Base-by-base conservation (phyloP, 2,113 vertebrate genomes). In the Microcebus tavaratra region DNA sequence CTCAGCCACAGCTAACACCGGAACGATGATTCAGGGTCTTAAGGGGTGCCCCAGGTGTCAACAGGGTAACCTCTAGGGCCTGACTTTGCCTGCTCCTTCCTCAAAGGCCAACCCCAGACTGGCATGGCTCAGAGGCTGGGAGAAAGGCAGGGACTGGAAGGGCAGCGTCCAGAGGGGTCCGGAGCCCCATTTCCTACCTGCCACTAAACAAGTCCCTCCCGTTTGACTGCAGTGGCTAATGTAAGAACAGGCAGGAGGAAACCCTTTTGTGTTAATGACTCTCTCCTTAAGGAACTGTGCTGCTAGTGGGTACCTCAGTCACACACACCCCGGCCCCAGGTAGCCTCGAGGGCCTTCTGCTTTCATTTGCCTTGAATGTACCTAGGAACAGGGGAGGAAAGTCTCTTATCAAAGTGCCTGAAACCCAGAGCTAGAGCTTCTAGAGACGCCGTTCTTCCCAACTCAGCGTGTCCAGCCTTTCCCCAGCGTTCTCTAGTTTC, bases 371-470 rank as follows among this genome's bases (percentile, higher is more conserved):
- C 96, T 90, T 78, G 90, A 97, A 81, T 90, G 91, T 21, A 6
- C 27, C 70, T 67, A 63, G 91, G 92, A 90, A 86, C 91, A 91
- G n/a, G 45, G 84, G 88, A 90, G 90, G 65, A 76, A 82, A 79
- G 84, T 88, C 87, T 97, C 92, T 59, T 94, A 70, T 13, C 55
- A 79, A 96, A 96, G 95, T 83, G 89, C 91, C 75, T 97, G 91
- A 91, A 0, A 10, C 76, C 2, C 1, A 1, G 48, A 79, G 6
- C 81, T 94, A 75, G 79, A 68, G 86, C 88, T 76, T 97, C 93
- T 90, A 55, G 12, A 31, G 83, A 91, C 0, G 0, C 14, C 1
- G 4, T 14, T 67, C 92, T 94, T 67, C 55, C 14, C 25, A 57
- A 79, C 73, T 80, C 72, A 1, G 0, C 50, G 23, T 8, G 1